Evolutionary conservation across 2,113 vertebrate genomes (phyloP).

Genomic region (Zosterops hypoxanthus): DNA sequence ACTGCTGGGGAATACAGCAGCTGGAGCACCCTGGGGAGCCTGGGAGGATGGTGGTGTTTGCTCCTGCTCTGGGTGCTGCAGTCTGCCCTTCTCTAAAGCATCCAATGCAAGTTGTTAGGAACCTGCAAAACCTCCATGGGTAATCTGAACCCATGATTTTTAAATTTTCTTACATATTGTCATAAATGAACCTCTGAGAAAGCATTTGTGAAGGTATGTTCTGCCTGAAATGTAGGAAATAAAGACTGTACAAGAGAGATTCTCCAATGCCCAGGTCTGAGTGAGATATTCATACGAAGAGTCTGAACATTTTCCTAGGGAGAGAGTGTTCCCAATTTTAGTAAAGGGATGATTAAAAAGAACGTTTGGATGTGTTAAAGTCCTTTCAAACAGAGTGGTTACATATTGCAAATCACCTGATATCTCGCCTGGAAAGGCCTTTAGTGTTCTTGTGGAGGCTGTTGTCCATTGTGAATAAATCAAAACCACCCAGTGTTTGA

Average conservation of each 20-base stretch:
- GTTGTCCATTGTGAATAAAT: background rate
- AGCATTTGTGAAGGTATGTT: background rate
- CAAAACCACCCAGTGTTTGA: background rate
- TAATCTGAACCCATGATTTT: background rate
- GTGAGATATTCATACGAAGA: background rate
- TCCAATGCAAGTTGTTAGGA: background rate
- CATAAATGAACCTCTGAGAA: background rate
- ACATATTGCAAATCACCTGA: background rate
- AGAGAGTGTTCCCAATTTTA: background rate
- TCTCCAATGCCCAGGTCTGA: background rate
- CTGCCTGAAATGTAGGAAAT: background rate
- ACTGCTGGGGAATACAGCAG: background rate
- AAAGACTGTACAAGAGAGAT: background rate
- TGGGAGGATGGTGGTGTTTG: background rate
- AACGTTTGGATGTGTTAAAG: background rate
- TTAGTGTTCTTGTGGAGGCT: background rate
- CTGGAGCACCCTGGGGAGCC: background rate
- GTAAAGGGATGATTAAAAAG: background rate
- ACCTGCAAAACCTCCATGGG: background rate
- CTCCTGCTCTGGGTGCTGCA: background rate
- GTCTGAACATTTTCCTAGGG: background rate
- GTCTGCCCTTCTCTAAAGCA: background rate
- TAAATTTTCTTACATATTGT: background rate
- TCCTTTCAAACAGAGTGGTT: background rate
- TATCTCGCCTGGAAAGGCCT: background rate